phyloP scores from a whole-genome alignment of 2,797 vertebrate genomes.

The Xenopus petersii region DNA sequence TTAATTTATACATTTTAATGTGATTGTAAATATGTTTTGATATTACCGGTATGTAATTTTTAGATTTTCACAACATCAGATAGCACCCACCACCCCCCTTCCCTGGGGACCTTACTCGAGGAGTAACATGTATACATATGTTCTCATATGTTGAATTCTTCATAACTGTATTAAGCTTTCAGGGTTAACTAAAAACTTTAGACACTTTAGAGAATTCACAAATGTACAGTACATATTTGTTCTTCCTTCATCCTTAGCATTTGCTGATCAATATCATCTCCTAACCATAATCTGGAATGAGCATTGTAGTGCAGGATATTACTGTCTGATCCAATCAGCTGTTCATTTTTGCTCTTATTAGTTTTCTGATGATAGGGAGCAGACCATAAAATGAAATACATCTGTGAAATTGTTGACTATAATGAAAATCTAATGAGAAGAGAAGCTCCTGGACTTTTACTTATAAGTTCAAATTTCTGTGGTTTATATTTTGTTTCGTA shows the following conservation, averaged over 20 bases:
- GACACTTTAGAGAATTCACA: conserved; percentile 27
- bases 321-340: conserved; percentile 52
- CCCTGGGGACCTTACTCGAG: no score
- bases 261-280: conserved; percentile 55
- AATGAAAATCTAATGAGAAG: conserved; percentile 33
- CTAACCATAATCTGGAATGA: conserved; percentile 48
- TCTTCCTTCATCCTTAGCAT: conserved; percentile 39
- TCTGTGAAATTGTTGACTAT: conserved; percentile 15
- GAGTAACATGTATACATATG: no score
- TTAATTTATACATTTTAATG: no score
- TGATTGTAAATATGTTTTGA: no score
- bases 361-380: conserved; percentile 54
- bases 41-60: no score
- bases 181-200: conserved; percentile 25
- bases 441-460: conserved; percentile 46
- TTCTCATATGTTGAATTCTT: no score
- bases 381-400: conserved; percentile 44
- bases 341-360: conserved; percentile 59
- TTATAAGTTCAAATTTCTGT: conserved; percentile 26
- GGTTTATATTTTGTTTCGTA: no score
- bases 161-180: not conserved
- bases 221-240: conserved; percentile 23
- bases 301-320: conserved; percentile 43
- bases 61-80: no score
- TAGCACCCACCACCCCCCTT: no score